Evolutionary conservation across 92 coral and sea anemone species (phyloP).

Genomic region (Palythoa caribaeorum): DNA sequence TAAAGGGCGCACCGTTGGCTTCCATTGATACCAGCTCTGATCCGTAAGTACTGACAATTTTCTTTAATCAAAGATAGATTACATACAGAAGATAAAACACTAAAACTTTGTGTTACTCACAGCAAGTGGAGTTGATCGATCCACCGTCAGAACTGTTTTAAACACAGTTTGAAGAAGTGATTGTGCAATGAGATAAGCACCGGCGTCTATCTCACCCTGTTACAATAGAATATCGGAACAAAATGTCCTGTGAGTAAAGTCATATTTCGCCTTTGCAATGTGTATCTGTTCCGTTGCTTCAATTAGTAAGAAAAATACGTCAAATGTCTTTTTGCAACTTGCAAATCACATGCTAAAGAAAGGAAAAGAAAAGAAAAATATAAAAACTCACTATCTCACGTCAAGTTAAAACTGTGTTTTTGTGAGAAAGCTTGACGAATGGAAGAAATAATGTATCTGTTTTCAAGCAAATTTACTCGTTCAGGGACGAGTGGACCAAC

Average conservation of each 20-base stretch:
- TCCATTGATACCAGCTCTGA: no score
- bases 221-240: background rate
- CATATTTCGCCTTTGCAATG: background rate
- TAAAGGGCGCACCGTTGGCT: no score
- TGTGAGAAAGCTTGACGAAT: background rate
- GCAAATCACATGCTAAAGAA: no score
- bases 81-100: background rate
- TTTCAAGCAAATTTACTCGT: no score
- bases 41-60: no score
- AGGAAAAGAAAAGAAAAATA: no score
- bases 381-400: background rate
- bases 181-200: conserved; percentile 80
- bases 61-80: background rate
- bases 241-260: background rate
- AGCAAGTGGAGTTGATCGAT: conserved; percentile 90
- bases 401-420: background rate
- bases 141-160: conserved; percentile 91
- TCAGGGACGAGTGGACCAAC: no score
- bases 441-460: no score
- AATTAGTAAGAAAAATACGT: background rate
- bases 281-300: background rate
- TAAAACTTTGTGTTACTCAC: conserved; percentile 63
- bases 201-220: conserved; percentile 90
- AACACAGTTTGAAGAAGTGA: conserved; percentile 87
- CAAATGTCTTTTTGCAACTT: background rate